A percentile compares a stretch with the other conserved stretches of the same genome.
Evolutionary conservation across 1,140 invertebrate species (phyloP).

Genomic region (Drosophila littoralis): DNA sequence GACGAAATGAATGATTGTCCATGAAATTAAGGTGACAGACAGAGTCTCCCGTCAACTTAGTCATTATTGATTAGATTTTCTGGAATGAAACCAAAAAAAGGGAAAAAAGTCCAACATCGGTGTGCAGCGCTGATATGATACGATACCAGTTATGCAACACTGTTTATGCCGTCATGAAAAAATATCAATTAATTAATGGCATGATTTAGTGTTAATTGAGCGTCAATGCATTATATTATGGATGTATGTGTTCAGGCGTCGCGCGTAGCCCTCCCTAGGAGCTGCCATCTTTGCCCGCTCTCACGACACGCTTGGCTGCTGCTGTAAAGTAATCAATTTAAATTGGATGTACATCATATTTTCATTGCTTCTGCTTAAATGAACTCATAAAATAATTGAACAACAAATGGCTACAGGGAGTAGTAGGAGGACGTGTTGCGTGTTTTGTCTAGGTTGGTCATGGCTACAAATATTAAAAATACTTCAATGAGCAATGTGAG

Average conservation of each 20-base stretch:
- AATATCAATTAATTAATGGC: conserved; percentile 66
- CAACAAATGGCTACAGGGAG: conserved; percentile 30
- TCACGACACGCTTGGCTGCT: neutral
- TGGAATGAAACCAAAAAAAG: conserved; percentile 12
- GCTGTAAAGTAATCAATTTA: conserved; percentile 65
- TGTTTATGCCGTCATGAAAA: conserved; percentile 15
- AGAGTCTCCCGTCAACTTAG: conserved; percentile 1
- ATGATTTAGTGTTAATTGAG: conserved; percentile 79
- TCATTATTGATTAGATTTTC: conserved; percentile 65
- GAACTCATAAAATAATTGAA: conserved; percentile 66
- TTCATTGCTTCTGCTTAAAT: conserved; percentile 80
- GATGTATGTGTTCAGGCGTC: conserved; percentile 20
- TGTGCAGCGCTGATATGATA: conserved; percentile 29
- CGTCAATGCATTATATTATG: conserved; percentile 22
- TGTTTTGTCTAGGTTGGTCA: conserved; percentile 29
- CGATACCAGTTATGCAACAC: conserved; percentile 14
- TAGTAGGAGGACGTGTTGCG: neutral
- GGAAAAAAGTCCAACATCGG: conserved; percentile 13
- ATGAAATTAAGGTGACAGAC: conserved; percentile 38
- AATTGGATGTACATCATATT: conserved; percentile 74
- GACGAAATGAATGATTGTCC: conserved; percentile 73
- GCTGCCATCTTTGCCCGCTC: neutral
- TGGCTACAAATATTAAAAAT: conserved; percentile 64
- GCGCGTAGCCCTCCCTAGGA: neutral
- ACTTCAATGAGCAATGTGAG: conserved; percentile 60